Conservation (phyloP, 2,113 vertebrate genomes). For the Leucoraja erinaceus region DNA sequence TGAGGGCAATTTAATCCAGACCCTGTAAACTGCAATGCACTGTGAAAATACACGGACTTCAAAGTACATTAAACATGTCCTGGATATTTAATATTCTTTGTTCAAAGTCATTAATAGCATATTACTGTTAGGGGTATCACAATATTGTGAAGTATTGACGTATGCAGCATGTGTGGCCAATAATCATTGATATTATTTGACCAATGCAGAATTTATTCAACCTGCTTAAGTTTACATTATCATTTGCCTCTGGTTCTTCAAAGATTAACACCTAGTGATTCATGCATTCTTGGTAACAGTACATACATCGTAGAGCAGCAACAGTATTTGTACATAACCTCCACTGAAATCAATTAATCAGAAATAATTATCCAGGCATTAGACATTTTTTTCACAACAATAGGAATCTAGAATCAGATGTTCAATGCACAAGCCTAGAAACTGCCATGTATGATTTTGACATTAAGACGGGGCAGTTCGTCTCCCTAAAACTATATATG, state of each 20-base stretch:
- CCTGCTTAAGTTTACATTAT: neutral
- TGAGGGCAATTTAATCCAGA: neutral
- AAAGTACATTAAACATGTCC: slow-evolving; percentile 5
- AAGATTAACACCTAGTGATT: neutral
- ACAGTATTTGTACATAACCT: no score
- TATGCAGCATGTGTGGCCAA: neutral
- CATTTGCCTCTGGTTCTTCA: neutral
- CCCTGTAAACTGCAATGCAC: neutral
- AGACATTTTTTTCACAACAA: neutral
- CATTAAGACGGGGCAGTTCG: no score
- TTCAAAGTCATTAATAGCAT: slow-evolving; percentile 6
- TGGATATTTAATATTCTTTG: neutral
- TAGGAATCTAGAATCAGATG: neutral
- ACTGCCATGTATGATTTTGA: no score
- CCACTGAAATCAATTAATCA: no score
- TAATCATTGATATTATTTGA: neutral
- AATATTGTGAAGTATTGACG: neutral
- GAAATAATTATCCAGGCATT: no score
- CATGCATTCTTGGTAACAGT: neutral
- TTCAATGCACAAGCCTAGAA: neutral
- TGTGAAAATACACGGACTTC: slow-evolving; percentile 25
- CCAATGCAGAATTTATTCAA: neutral
- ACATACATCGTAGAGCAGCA: no score
- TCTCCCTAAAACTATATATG: no score
- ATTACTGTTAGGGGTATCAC: neutral